phyloP scores from a whole-genome alignment of 2,888 invertebrate genomes.

The Andrena dorsata region DNA sequence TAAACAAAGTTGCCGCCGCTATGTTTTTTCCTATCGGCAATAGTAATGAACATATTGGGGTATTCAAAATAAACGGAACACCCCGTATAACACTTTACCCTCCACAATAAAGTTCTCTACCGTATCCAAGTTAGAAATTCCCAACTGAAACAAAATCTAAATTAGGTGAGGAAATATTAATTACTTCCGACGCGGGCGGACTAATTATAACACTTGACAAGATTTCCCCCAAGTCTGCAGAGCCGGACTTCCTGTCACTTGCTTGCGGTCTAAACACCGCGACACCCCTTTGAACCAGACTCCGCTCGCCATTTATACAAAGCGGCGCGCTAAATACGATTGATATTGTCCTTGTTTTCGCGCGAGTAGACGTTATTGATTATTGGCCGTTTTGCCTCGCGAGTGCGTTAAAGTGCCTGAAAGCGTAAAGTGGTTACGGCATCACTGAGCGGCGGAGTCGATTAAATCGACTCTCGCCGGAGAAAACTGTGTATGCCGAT shows the following conservation, averaged over 20 bases:
- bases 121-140: too few species aligned
- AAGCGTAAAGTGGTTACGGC: constrained; percentile 39
- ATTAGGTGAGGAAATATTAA: constrained; percentile 7
- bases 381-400: constrained; percentile 36
- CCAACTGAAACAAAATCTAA: not conserved
- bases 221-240: not conserved
- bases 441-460: constrained; percentile 17
- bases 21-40: too few species aligned
- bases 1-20: too few species aligned
- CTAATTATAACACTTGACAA: not conserved
- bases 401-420: constrained; percentile 41
- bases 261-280: not conserved
- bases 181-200: not conserved
- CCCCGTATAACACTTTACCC: too few species aligned
- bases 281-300: not conserved
- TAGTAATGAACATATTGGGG: too few species aligned
- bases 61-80: too few species aligned
- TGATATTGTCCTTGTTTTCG: constrained; percentile 28
- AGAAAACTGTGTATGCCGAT: not conserved
- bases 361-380: constrained; percentile 48
- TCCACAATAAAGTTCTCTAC: too few species aligned
- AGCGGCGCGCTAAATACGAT: constrained; percentile 15
- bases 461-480: constrained; percentile 19
- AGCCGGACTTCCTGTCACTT: not conserved
- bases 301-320: not conserved